Evolutionary conservation across 2,888 invertebrate species (phyloP).

Genomic region (Drosophila cyrtoloma): DNA sequence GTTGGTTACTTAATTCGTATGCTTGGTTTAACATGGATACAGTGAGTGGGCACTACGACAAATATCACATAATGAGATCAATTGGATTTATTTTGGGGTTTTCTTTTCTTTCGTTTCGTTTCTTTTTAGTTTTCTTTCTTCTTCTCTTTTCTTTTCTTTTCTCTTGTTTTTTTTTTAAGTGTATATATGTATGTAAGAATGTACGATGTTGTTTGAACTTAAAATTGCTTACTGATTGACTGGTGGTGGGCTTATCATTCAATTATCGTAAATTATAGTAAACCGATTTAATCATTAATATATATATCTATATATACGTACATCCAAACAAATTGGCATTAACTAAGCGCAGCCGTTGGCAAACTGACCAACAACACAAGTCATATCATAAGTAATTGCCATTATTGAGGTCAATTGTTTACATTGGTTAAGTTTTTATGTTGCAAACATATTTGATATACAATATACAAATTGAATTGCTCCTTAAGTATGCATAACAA

Average conservation of each 20-base stretch:
- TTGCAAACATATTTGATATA: not conserved
- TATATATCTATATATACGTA: not conserved
- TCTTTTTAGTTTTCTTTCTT: not conserved
- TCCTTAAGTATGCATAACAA: conserved; percentile 37
- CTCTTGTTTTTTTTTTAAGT: conserved; percentile 20
- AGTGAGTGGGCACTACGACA: conserved; percentile 80
- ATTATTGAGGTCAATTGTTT: conserved; percentile 19
- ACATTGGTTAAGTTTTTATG: conserved; percentile 2
- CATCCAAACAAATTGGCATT: conserved; percentile 20
- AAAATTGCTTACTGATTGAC: conserved; percentile 53
- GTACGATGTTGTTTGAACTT: conserved; percentile 59
- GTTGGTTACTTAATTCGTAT: conserved; percentile 50
- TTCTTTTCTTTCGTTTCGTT: conserved; percentile 33
- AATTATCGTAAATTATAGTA: conserved; percentile 35
- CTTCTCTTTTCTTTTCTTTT: conserved; percentile 28
- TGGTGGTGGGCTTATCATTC: conserved; percentile 58
- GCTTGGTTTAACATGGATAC: conserved; percentile 60
- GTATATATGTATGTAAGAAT: conserved; percentile 50
- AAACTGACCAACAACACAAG: conserved; percentile 20
- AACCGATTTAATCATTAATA: conserved; percentile 24
- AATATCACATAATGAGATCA: conserved; percentile 83
- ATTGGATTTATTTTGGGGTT: conserved; percentile 76
- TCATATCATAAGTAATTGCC: conserved; percentile 27
- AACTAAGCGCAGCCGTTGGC: conserved; percentile 9
- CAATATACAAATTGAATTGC: not conserved